phyloP scores from a whole-genome alignment of 2,113 vertebrate genomes.

The Lepus americanus region DNA sequence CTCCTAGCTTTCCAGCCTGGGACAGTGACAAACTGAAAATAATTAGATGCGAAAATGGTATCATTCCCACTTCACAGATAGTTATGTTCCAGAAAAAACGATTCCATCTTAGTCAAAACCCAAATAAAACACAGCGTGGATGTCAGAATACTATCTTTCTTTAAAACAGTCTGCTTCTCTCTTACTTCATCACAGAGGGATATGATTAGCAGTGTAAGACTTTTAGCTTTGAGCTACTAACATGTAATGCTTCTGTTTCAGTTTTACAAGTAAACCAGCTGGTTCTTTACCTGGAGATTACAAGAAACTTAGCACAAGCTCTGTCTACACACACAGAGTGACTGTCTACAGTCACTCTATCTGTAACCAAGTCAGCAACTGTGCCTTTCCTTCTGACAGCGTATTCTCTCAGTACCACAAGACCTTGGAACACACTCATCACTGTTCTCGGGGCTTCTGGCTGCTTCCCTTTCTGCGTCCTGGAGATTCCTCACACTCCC shows the following conservation, averaged over 20 bases:
- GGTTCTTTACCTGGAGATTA: neutral
- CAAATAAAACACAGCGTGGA: neutral
- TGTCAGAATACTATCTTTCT: constrained; percentile 12
- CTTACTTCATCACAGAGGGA: neutral
- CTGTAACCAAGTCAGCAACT: neutral
- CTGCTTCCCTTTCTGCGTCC: neutral
- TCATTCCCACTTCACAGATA: neutral
- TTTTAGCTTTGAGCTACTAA: constrained; percentile 37
- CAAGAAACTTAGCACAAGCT: neutral
- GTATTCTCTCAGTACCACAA: neutral
- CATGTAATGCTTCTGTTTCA: neutral
- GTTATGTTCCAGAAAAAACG: neutral
- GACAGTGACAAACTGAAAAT: constrained; percentile 10
- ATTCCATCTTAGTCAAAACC: constrained; percentile 33
- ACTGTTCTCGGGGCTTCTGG: neutral
- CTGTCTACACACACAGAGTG: neutral
- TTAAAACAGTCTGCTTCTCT: neutral
- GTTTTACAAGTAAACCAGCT: neutral
- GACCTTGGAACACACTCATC: constrained; percentile 34
- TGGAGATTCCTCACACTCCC: constrained; percentile 18
- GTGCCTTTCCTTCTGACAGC: neutral
- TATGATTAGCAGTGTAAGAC: neutral
- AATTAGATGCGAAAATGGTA: neutral
- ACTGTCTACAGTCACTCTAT: neutral
- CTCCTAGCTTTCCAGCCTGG: neutral